Conservation (phyloP, 2,888 invertebrate genomes). For the Physocephala rufipes region DNA sequence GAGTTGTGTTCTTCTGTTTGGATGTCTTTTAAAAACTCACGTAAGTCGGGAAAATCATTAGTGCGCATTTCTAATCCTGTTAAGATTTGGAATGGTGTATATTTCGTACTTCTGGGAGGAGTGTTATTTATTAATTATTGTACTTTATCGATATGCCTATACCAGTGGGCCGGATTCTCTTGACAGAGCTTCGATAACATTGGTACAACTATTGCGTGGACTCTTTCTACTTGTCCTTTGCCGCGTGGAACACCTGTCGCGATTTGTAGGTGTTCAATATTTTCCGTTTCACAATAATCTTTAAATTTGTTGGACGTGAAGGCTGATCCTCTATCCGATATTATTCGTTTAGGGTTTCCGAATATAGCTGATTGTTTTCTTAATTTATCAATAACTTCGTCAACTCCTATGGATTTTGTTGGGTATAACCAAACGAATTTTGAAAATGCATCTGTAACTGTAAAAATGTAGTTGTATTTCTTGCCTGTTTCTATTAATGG, state of each 20-base stretch:
- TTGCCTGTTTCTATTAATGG: not conserved
- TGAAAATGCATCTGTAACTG: not conserved
- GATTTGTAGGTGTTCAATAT: no score
- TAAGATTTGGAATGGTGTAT: not conserved
- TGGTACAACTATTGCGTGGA: no score
- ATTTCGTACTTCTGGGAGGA: not conserved
- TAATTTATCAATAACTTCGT: not conserved
- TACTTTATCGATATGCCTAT: not conserved
- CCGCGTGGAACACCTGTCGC: no score
- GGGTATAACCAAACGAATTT: not conserved
- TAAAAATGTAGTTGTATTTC: not conserved
- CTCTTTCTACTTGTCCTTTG: no score
- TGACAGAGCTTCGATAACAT: not conserved
- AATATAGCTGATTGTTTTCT: no score
- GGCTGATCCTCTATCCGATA: not conserved
- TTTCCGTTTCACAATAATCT: no score
- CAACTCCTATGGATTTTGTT: not conserved
- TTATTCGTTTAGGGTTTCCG: no score
- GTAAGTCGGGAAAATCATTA: not conserved
- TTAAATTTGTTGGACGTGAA: slow-evolving; percentile 1
- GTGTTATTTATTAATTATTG: not conserved
- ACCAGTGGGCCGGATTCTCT: no score
- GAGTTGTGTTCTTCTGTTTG: not conserved
- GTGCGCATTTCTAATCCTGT: not conserved
- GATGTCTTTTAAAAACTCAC: no score